Percentiles rank a stretch among this genome's conserved stretches.
phyloP scores from a whole-genome alignment of 1,140 invertebrate genomes.

The Brachionus asplanchnoidis region DNA sequence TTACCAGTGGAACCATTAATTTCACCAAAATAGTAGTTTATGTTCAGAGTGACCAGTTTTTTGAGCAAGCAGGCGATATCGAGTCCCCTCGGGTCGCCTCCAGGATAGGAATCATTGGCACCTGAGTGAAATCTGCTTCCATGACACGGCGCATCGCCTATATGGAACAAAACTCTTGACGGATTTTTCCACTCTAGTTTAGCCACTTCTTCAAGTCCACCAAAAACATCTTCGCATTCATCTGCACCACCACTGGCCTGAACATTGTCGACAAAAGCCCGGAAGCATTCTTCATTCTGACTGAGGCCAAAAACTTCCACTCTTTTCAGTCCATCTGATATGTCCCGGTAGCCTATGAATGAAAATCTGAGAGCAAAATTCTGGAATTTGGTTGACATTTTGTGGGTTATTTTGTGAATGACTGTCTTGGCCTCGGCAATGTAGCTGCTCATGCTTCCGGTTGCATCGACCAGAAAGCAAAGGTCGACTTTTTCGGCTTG shows the following conservation, averaged over 20 bases:
- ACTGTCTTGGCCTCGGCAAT: not conserved
- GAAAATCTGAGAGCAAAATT: not conserved
- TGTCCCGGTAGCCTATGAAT: not conserved
- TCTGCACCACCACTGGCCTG: not conserved
- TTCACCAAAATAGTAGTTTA: conserved; percentile 1
- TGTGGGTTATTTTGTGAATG: not conserved
- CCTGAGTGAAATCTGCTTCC: not conserved
- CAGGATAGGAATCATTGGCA: not conserved
- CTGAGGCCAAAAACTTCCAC: not conserved
- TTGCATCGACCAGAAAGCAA: not conserved
- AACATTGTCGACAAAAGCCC: not conserved
- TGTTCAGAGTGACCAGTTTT: not conserved
- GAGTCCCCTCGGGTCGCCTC: not conserved
- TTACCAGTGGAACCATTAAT: not conserved
- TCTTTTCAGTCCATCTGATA: not conserved
- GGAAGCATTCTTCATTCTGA: not conserved
- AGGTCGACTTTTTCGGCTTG: conserved; percentile 4
- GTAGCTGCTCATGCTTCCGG: not conserved
- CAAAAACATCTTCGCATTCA: conserved; percentile 8
- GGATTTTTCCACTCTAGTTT: not conserved
- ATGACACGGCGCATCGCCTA: conserved; percentile 25
- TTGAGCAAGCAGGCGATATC: not conserved
- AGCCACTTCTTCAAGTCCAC: not conserved
- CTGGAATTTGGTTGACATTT: not conserved
- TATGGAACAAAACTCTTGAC: not conserved